Evolutionary conservation across 2,113 vertebrate species (phyloP).

Genomic region (Pygoscelis adeliae): DNA sequence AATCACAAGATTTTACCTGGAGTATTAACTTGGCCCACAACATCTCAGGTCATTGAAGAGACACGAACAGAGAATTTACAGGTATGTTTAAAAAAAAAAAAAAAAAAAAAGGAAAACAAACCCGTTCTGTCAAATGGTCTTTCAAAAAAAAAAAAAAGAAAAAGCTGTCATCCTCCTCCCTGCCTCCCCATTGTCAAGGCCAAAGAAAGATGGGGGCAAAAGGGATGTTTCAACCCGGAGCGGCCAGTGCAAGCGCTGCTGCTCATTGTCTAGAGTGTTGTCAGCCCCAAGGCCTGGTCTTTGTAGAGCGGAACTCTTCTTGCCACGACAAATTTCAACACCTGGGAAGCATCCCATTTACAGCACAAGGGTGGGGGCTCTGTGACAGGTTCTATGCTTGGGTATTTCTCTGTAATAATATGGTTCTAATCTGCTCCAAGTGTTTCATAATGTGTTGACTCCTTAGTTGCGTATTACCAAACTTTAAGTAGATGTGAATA

Average conservation of each 20-base stretch:
- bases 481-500: not conserved
- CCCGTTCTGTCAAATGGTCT: not conserved
- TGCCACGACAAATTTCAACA: not conserved
- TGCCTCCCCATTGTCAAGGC: not conserved
- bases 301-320: not conserved
- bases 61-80: conserved; percentile 82
- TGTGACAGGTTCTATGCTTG: not conserved
- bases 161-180: not conserved
- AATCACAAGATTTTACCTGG: conserved; percentile 82
- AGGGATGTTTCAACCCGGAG: not conserved
- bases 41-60: conserved; percentile 85
- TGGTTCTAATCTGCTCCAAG: not conserved
- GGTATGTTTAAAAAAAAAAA: conserved; percentile 62
- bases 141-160: not conserved
- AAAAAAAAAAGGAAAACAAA: not conserved
- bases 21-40: conserved; percentile 91
- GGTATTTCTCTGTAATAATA: not conserved
- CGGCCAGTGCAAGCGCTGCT: not conserved
- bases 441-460: not conserved
- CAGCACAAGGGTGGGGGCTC: not conserved
- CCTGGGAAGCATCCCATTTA: not conserved
- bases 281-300: not conserved
- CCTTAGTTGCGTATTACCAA: not conserved
- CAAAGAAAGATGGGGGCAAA: fast-evolving
- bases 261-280: not conserved